Evolutionary conservation across 2,797 vertebrate genomes (phyloP).

Genomic region (Odontamblyopus rebecca): DNA sequence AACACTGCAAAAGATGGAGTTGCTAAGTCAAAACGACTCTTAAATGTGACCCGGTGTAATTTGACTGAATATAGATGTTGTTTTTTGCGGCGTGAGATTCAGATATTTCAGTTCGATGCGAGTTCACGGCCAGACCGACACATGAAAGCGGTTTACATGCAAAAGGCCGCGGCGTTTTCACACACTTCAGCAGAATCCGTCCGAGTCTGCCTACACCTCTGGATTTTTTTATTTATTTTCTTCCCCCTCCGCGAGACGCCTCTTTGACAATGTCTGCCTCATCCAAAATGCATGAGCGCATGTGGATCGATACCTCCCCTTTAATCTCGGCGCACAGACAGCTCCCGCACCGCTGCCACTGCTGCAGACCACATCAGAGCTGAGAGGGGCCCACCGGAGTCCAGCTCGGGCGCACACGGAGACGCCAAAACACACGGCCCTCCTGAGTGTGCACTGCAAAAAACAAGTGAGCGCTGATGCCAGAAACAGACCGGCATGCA

Average conservation of each 20-base stretch:
- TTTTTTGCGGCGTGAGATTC: neutral
- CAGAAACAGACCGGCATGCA: no score
- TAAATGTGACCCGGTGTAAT: neutral
- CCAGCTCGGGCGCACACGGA: neutral
- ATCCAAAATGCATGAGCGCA: conserved; percentile 74
- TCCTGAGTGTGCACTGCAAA: no score
- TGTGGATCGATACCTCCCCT: conserved; percentile 71
- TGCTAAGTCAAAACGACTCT: no score
- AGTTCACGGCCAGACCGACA: conserved; percentile 66
- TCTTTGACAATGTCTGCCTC: conserved; percentile 76
- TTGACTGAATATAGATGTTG: neutral
- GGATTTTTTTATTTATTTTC: conserved; percentile 32
- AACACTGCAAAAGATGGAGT: no score
- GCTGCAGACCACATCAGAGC: conserved; percentile 62
- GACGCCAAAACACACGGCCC: neutral
- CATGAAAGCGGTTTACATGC: conserved; percentile 67
- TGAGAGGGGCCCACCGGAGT: conserved; percentile 26
- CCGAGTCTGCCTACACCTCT: conserved; percentile 46
- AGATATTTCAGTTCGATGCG: conserved; percentile 58
- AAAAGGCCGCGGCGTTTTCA: conserved; percentile 65
- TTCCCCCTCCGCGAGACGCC: conserved; percentile 56
- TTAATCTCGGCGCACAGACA: conserved; percentile 72
- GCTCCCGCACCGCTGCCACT: conserved; percentile 59
- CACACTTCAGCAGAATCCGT: conserved; percentile 66
- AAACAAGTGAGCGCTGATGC: no score